Evolutionary conservation across 2,113 vertebrate species (phyloP).

Genomic region (Protomyctophum bolini): DNA sequence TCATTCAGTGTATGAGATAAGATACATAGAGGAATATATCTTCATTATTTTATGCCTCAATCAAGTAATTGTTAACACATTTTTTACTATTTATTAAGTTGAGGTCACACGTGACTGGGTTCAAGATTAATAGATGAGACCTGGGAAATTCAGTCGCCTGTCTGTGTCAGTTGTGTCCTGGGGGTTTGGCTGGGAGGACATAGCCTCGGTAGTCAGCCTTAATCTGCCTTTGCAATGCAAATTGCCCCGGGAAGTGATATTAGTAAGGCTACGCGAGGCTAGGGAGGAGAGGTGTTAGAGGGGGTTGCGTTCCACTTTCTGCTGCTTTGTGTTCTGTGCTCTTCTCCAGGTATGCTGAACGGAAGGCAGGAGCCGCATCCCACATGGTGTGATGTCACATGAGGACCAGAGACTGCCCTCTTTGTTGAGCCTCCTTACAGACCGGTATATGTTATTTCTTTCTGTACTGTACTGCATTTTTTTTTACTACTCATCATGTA

Average conservation of each 20-base stretch:
- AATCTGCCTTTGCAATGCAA: too few relatives aligned
- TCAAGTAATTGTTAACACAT: too few relatives aligned
- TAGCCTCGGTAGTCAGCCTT: too few relatives aligned
- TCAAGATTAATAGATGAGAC: too few relatives aligned
- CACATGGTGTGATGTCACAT: conserved; percentile 3
- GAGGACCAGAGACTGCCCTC: conserved; percentile 1
- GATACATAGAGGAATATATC: background rate
- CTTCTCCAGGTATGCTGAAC: conserved; percentile 64
- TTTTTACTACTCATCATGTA: conserved; percentile 37
- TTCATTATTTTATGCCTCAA: too few relatives aligned
- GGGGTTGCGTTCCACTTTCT: conserved; percentile 64
- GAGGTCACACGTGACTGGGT: too few relatives aligned
- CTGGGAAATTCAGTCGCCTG: background rate
- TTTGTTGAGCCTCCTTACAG: conserved; percentile 20
- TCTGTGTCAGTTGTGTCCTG: background rate
- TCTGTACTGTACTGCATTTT: background rate
- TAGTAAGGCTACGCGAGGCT: background rate
- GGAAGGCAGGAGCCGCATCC: conserved; percentile 32
- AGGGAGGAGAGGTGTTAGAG: conserved; percentile 26
- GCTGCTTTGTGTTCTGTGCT: conserved; percentile 70
- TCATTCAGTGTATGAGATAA: background rate
- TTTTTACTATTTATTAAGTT: too few relatives aligned
- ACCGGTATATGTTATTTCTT: conserved; percentile 42
- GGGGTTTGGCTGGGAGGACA: background rate
- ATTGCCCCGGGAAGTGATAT: background rate